Conservation (phyloP, 30 jellyfish, hydroid and myxozoan species). For the Hydra vulgaris region DNA sequence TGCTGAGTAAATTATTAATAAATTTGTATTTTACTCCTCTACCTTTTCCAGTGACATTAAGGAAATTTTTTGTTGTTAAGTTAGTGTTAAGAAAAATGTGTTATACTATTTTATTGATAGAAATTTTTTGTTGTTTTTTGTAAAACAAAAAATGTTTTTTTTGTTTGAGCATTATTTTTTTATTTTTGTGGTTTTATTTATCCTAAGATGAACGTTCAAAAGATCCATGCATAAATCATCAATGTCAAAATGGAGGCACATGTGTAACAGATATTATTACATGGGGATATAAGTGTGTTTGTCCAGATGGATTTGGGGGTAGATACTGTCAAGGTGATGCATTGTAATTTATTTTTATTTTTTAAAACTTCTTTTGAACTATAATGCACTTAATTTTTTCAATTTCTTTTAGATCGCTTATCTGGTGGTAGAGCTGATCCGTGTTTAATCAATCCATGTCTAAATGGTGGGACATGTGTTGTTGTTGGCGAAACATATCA, state of each 20-base stretch:
- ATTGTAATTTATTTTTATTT: too few relatives aligned
- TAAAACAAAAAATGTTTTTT: too few relatives aligned
- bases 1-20: too few relatives aligned
- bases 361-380: neutral
- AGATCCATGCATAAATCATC: slow-evolving; percentile 68
- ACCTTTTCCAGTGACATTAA: too few relatives aligned
- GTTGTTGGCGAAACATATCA: slow-evolving; percentile 61
- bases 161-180: too few relatives aligned
- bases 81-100: too few relatives aligned
- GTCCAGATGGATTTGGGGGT: slow-evolving; percentile 81
- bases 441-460: slow-evolving; percentile 72
- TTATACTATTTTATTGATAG: too few relatives aligned
- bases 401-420: slow-evolving; percentile 32
- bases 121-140: too few relatives aligned
- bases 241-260: slow-evolving; percentile 82
- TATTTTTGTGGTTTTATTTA: neutral
- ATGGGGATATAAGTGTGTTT: slow-evolving; percentile 38
- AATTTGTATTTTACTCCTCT: too few relatives aligned
- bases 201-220: slow-evolving; percentile 29
- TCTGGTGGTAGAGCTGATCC: slow-evolving; percentile 93
- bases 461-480: slow-evolving; percentile 84
- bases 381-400: too few relatives aligned
- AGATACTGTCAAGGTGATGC: slow-evolving; percentile 78
- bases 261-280: slow-evolving; percentile 33
- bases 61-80: too few relatives aligned